Percentiles rank a stretch among this genome's conserved stretches.
phyloP scores from a whole-genome alignment of 2,113 vertebrate species.

The Poeciliopsis retropinna region DNA sequence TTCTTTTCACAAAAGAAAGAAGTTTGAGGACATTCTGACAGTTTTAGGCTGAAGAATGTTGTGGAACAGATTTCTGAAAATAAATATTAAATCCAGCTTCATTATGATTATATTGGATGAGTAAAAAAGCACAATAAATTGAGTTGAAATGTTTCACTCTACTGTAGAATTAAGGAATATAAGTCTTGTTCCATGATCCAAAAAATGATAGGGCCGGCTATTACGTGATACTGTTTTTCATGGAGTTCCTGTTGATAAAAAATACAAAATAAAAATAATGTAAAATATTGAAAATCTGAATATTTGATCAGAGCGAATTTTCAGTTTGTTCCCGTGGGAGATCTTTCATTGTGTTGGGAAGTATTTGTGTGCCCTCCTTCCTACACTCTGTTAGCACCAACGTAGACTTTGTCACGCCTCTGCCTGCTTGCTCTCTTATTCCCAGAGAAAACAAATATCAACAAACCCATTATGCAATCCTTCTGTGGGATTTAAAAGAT shows the following conservation, averaged over 20 bases:
- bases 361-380: constrained; percentile 42
- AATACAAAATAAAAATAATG: neutral
- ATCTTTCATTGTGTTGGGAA: neutral
- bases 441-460: constrained; percentile 46
- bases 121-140: too few species aligned
- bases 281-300: neutral
- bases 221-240: neutral
- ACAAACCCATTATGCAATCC: constrained; percentile 52
- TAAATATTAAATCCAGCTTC: neutral
- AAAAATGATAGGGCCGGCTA: neutral
- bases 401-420: constrained; percentile 38
- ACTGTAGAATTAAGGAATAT: neutral
- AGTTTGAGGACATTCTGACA: neutral
- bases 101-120: too few species aligned
- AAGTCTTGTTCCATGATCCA: too few species aligned
- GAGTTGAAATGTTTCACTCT: neutral
- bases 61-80: neutral
- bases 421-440: constrained; percentile 41
- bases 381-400: constrained; percentile 50
- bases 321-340: neutral
- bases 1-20: neutral
- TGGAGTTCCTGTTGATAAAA: neutral
- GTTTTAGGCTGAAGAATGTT: too few species aligned
- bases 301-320: neutral
- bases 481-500: constrained; percentile 19